Evolutionary conservation across 2,888 invertebrate species (phyloP), one percentile per base, ranked within the genome.

Genomic region (Tachina fera): DNA sequence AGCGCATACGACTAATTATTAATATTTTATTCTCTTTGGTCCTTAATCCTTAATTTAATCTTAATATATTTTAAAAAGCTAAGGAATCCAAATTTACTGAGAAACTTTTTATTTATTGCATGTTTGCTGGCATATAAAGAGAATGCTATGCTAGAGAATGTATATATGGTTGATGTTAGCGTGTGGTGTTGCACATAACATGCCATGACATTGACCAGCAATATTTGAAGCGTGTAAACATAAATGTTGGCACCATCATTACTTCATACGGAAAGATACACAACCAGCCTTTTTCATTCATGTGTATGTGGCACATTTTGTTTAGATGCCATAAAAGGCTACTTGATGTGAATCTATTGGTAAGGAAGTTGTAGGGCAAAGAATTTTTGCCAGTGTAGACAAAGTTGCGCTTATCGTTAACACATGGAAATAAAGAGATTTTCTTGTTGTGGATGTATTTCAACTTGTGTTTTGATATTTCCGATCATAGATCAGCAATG

Each of bases 171-270:
- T 65, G 68, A 76, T 80, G 83, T 80, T 86, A 80, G 81, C 83
- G 79, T 86, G 83, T 80, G 71, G 83, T 87, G 83, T 86, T 83
- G 88, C 84, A 65, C 70, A 76, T 88, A 87, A 88, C 86, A 85
- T 86, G 86, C 72, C 86, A 87, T 88, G 88, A 87, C 88, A 86
- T 82, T 87, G 86, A 56, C 86, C 74, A 86, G 86, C 83, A 83
- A 86, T 86, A 83, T 86, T 83, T 86, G 83, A 86, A 86, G 86
- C 86, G 86, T 86, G 86, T 86, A 86, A 86, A 86, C 86, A 86
- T 86, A 83, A 79, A 86, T 86, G 83, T 86, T 86, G 83, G 83
- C 86, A 86, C 86, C 83, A 86, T 79, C 75, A 86, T 67, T 74
- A 80, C 43, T 76, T 72, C 72, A 41, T 78, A 47, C 60, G 41